These are phyloP conservation scores for Tetropium fuscum DNA, from an alignment of 2,888 invertebrate species.

Conservation along the genomic window DNA sequence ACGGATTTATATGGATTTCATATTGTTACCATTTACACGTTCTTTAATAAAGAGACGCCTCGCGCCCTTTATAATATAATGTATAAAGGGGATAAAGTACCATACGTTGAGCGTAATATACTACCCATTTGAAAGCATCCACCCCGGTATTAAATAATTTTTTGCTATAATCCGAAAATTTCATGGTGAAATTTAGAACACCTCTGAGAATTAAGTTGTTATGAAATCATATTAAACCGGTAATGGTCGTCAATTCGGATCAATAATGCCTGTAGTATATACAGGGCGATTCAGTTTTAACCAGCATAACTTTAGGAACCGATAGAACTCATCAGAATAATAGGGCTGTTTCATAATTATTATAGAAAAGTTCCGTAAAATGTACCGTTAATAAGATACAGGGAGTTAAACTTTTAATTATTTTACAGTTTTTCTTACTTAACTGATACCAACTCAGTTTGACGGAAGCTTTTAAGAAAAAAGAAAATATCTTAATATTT, in stretches of 20 bases:
- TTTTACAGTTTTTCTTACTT: too few species aligned
- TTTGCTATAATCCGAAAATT: slow-evolving; percentile 59
- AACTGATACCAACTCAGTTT: too few species aligned
- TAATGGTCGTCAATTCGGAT: slow-evolving; percentile 8
- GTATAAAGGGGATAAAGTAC: slow-evolving; percentile 39
- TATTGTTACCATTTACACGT: slow-evolving; percentile 27
- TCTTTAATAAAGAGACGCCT: slow-evolving; percentile 11
- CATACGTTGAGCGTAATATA: slow-evolving; percentile 42
- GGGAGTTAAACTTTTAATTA: too few species aligned
- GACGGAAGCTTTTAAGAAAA: too few species aligned
- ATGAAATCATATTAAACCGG: slow-evolving; percentile 32
- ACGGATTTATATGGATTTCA: not conserved
- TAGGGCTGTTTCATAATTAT: too few species aligned
- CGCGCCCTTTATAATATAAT: slow-evolving; percentile 16
- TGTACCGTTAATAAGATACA: too few species aligned
- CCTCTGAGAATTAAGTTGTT: slow-evolving; percentile 57
- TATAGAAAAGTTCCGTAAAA: too few species aligned
- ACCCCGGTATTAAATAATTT: slow-evolving; percentile 54
- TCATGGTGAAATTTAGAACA: slow-evolving; percentile 60
- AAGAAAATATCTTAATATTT: too few species aligned
- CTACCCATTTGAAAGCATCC: slow-evolving; percentile 49
- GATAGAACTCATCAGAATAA: too few species aligned
- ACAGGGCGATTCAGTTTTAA: too few species aligned
- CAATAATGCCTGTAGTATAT: too few species aligned
- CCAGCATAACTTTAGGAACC: too few species aligned